These are phyloP conservation scores for Callosobruchus maculatus DNA, from an alignment of 2,888 invertebrate species.

Conservation along the genomic window DNA sequence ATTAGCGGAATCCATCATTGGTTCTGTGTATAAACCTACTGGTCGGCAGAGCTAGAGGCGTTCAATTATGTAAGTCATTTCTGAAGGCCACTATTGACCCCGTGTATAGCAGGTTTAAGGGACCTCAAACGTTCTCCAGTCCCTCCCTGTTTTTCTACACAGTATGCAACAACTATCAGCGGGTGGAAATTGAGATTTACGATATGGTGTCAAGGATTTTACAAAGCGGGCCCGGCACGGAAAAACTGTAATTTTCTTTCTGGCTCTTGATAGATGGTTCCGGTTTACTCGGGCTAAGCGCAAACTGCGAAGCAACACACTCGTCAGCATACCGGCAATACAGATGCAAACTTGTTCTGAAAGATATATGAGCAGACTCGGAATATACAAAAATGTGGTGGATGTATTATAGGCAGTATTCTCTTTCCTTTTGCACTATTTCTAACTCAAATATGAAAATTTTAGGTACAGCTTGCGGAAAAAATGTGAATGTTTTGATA, in stretches of 20 bases:
- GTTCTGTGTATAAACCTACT: too few relatives aligned
- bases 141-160: background rate
- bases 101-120: too few relatives aligned
- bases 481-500: too few relatives aligned
- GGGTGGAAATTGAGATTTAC: background rate
- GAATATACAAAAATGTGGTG: background rate
- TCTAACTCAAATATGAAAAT: too few relatives aligned
- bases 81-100: too few relatives aligned
- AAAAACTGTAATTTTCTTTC: background rate
- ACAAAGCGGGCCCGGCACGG: background rate
- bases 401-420: background rate
- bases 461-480: too few relatives aligned
- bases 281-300: background rate
- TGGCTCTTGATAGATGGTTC: background rate
- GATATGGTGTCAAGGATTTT: background rate
- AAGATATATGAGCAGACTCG: background rate
- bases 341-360: background rate
- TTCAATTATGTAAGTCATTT: too few relatives aligned
- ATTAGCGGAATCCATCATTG: too few relatives aligned
- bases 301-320: background rate
- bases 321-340: background rate
- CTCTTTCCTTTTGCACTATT: too few relatives aligned
- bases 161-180: background rate
- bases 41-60: too few relatives aligned
- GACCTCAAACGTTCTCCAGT: background rate